Base-by-base conservation (phyloP, 2,888 invertebrate species). In the Yponomeuta malinellus region DNA sequence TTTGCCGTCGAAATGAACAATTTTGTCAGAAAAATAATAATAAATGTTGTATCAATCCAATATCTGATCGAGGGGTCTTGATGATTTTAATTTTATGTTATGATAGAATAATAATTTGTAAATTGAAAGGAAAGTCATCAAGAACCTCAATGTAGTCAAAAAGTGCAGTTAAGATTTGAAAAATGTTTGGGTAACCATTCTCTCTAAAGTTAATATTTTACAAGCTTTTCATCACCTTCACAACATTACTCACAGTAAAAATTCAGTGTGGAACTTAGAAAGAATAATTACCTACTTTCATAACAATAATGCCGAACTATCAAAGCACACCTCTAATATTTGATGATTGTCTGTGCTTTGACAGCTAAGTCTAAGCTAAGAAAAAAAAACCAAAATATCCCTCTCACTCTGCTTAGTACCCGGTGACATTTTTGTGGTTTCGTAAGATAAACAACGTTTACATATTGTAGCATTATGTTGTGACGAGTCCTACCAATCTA, bases 321-420 rank as follows among this genome's bases (percentile, higher is more conserved):
- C 89, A 89, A 89, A 91, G 90, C 89, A 83, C 85, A 88, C 79
- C 31, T 37, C 78, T 81, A 79, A 76, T 74, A 71, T 77, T 76
- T 74, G 4, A 70, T 72, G 59, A 72, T 68, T 68, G 76, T 75
- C 74, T 89, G 87, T 89, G 88, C 87, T 90, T 89, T 89, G 89
- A 81, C 88, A 90, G 89, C 80, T 81, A 83, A 87, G 89, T 87
- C 88, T 89, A 90, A 90, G 89, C 91, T 91, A 90, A 87, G 85
- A 88, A 90, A 88, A 59, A 78, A 86, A 85, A 82, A 23, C 23
- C 74, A 81, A 87, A 80, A 82, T 81, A 77, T 84, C 74, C 83
- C 76, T 76, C 81, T 66, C 77, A 78, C 76, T 82, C 69, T 65
- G 68, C 65, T 77, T 59, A 59, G 52, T 59, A 59, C 43, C 43